Percentiles rank a stretch among this genome's conserved stretches.
Evolutionary conservation across 2,113 vertebrate genomes (phyloP).

Genomic region (Alexandromys fortis): DNA sequence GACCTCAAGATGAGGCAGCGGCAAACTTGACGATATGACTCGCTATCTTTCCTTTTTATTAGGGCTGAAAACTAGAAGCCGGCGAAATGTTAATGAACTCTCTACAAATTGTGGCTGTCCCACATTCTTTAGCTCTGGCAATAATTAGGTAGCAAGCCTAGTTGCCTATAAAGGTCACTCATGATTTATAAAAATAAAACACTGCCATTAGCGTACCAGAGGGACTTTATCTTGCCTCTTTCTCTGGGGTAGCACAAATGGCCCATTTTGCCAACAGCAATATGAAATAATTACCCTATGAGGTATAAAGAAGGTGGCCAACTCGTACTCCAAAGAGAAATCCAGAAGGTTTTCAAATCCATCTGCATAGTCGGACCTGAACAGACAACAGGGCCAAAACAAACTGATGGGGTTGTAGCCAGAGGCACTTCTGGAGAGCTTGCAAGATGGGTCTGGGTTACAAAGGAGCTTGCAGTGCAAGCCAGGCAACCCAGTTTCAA

Average conservation of each 20-base stretch:
- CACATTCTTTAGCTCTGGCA: not conserved
- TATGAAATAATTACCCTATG: not conserved
- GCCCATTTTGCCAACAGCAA: not conserved
- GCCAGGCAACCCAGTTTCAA: not conserved
- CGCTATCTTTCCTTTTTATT: conserved; percentile 24
- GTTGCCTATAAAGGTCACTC: conserved; percentile 65
- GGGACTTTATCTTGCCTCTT: conserved; percentile 37
- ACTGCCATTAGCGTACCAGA: not conserved
- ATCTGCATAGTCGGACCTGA: not conserved
- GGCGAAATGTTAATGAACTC: conserved; percentile 69
- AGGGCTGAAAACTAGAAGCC: conserved; percentile 25
- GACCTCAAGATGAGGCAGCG: not conserved
- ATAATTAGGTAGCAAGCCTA: conserved; percentile 58
- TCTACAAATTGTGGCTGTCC: conserved; percentile 34
- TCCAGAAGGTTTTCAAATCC: not conserved
- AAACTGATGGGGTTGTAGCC: not conserved
- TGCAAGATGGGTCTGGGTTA: not conserved
- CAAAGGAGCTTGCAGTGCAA: not conserved
- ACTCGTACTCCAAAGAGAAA: not conserved
- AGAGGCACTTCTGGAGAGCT: not conserved
- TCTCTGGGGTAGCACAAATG: conserved; percentile 35
- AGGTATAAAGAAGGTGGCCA: not conserved
- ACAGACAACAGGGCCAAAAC: not conserved
- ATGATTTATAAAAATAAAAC: conserved; percentile 72
- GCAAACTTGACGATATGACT: not conserved